Evolutionary conservation across 1,140 invertebrate species (phyloP).

Genomic region (Geopemphigus sp.): DNA sequence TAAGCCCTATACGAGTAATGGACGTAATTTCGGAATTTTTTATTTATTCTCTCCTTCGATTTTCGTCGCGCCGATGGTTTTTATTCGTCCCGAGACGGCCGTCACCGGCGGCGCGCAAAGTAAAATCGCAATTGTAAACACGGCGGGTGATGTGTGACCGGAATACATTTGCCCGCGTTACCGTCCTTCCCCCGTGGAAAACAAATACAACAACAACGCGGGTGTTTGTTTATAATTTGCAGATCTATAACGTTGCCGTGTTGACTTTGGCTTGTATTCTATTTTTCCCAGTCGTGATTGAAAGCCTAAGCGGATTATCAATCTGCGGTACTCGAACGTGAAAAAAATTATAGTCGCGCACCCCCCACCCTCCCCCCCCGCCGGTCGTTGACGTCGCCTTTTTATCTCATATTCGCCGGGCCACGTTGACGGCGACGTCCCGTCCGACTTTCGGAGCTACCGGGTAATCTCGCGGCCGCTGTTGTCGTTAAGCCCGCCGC

Average conservation of each 20-base stretch:
- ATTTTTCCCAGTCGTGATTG: conserved; percentile 47
- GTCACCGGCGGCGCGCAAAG: background rate
- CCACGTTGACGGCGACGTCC: no score
- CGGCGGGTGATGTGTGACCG: conserved; percentile 34
- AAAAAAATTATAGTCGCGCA: conserved; percentile 20
- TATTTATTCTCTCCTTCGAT: no score
- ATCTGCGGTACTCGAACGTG: conserved; percentile 25
- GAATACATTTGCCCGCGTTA: conserved; percentile 37
- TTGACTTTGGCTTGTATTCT: conserved; percentile 46
- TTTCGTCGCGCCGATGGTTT: background rate
- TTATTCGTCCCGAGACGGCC: conserved; percentile 1
- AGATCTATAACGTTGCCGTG: conserved; percentile 29
- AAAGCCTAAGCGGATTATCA: conserved; percentile 47
- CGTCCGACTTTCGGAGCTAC: no score
- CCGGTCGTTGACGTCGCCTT: no score
- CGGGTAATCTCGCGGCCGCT: no score
- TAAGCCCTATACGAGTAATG: background rate
- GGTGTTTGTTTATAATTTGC: conserved; percentile 48
- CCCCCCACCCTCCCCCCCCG: no score
- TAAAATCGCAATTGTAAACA: conserved; percentile 47
- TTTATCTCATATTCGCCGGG: no score
- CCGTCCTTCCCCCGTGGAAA: conserved; percentile 12
- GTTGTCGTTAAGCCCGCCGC: no score
- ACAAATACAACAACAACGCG: conserved; percentile 47
- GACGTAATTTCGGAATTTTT: background rate